phyloP scores from a whole-genome alignment of 2,113 vertebrate species.

The Potamarius usumacintae region DNA sequence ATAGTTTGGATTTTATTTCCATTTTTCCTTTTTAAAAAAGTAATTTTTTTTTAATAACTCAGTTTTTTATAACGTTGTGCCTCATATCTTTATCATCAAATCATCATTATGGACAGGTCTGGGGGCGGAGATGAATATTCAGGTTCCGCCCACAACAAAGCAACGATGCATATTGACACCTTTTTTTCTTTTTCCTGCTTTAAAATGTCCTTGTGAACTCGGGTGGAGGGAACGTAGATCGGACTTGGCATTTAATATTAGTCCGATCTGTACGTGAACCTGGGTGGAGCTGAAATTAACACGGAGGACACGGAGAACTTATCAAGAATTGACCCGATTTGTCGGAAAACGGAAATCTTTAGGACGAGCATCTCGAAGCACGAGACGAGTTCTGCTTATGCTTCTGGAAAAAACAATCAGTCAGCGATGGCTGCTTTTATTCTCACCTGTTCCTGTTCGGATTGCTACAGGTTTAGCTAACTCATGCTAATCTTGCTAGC shows the following conservation, averaged over 20 bases:
- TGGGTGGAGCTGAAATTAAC: neutral
- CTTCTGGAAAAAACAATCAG: neutral
- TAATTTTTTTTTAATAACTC: neutral
- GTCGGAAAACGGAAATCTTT: neutral
- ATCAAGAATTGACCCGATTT: neutral
- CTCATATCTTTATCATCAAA: neutral
- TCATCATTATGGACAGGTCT: neutral
- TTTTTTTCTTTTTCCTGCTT: neutral
- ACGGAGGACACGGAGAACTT: neutral
- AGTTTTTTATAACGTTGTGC: neutral
- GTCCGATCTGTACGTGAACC: neutral
- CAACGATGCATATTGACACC: neutral
- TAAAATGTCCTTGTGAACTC: neutral
- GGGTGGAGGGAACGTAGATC: neutral
- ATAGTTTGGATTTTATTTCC: neutral
- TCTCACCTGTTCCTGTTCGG: neutral
- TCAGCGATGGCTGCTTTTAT: neutral
- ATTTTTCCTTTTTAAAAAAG: neutral
- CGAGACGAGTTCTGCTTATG: neutral
- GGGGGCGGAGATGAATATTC: neutral
- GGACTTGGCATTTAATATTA: neutral
- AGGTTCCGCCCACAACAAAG: neutral
- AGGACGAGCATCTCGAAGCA: neutral
- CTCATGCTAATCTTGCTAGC: neutral
- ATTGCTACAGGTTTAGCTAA: neutral